phyloP scores from a whole-genome alignment of 2,797 vertebrate genomes.

The Cuculus canorus region DNA sequence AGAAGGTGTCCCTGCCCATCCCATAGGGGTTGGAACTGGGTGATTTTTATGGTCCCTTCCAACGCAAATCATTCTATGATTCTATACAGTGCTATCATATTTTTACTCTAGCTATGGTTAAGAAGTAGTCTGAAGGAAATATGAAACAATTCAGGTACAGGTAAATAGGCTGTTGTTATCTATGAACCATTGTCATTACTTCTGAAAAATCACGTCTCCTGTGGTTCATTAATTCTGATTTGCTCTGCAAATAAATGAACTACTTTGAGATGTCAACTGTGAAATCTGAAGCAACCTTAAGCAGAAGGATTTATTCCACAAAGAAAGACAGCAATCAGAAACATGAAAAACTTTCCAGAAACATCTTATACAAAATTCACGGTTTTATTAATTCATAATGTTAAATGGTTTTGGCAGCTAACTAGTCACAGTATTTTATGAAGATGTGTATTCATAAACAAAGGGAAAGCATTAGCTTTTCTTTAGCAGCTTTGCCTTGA shows the following conservation, averaged over 20 bases:
- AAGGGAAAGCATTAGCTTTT: not conserved
- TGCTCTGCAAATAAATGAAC: slow-evolving; percentile 28
- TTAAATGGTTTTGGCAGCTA: slow-evolving; percentile 34
- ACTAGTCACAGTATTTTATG: not conserved
- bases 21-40: too few relatives aligned
- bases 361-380: slow-evolving; percentile 1
- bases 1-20: too few relatives aligned
- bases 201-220: slow-evolving; percentile 49
- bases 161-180: slow-evolving; percentile 53
- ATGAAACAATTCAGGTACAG: slow-evolving; percentile 34
- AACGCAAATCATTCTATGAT: too few relatives aligned
- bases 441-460: not conserved
- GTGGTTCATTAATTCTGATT: slow-evolving; percentile 65
- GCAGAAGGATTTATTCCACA: slow-evolving; percentile 13
- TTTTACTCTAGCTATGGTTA: not conserved
- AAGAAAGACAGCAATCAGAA: slow-evolving; percentile 15
- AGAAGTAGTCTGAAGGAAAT: slow-evolving; percentile 15
- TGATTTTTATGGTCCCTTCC: too few relatives aligned
- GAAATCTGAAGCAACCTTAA: not conserved
- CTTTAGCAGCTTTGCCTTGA: not conserved
- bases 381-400: slow-evolving; percentile 41
- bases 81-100: not conserved
- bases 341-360: slow-evolving; percentile 6
- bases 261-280: slow-evolving; percentile 29
- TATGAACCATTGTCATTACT: slow-evolving; percentile 41